Base-by-base conservation (phyloP, 2,888 invertebrate genomes). In the Dicyrtoma fusca region DNA sequence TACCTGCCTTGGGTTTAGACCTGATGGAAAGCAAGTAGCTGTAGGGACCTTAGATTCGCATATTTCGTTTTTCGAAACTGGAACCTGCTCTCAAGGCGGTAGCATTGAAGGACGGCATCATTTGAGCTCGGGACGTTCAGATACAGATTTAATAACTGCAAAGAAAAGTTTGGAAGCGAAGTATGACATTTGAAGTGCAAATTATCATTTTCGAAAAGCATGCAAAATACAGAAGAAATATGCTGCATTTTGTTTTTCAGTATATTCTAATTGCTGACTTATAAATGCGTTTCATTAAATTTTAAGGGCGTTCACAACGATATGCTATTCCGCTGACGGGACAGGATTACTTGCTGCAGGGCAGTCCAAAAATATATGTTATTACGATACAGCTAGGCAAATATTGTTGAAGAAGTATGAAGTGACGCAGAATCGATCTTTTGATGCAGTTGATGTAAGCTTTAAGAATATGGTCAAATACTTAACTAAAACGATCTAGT, bases 241-340 rank as follows among this genome's bases (percentile, higher is more conserved):
- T n/a, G n/a, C n/a, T n/a, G n/a, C n/a, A n/a, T n/a, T n/a, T n/a
- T n/a, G n/a, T n/a, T n/a, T n/a, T n/a, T n/a, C n/a, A n/a, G n/a
- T n/a, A n/a, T n/a, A n/a, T n/a, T n/a, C n/a, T n/a, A n/a, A n/a
- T n/a, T n/a, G n/a, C n/a, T n/a, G n/a, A n/a, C n/a, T n/a, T n/a
- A n/a, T n/a, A n/a, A n/a, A n/a, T n/a, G 17, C 19, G 11, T 63
- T 21, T 55, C 64, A 70, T 55, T 53, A 14, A 11, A 49, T 34
- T 72, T 70, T 1, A 19, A 97, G 96, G 83, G 91, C 92, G 0
- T 99, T 98, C 84, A 92, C 92, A 1, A 90, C 92, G 1, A 86
- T 99, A 69, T 92, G 94, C 81, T 99, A 97, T 83, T 92, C 97
- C 0, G 93, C 97, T 0, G 97, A 99, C 85, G 98, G 98, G 0